Evolutionary conservation across 1,140 invertebrate genomes (phyloP), one percentile per base, ranked within the genome.

Genomic region (Drosophila obscura): DNA sequence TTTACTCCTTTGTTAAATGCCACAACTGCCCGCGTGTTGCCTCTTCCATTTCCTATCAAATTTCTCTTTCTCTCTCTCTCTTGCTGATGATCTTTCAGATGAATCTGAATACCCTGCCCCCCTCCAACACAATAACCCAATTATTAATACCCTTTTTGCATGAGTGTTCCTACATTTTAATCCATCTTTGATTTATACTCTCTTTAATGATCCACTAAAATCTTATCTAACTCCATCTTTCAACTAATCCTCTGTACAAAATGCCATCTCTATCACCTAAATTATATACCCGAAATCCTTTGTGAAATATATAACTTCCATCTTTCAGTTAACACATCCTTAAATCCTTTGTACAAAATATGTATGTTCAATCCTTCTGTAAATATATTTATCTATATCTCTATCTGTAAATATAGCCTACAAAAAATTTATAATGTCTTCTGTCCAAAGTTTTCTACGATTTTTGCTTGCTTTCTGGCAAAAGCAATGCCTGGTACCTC

Each of bases 401-500:
- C 13, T 45, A 50, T 59, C 53, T 88, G 77, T 85, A 87, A 66
- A 77, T 84, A 84, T 63, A 60, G 64, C 69, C n/a, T 41, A 16
- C 45, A 24, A 44, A 44, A 53, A 49, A 55, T 63, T 48, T 62
- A 66, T 68, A 43, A 77, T 66, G 73, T 77, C 73, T 76, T 58
- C 43, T 69, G 63, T 76, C 73, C 50, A 87, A 65, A 0, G 35
- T 39, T 39, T 67, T 82, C 66, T 55, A 67, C 64, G 69, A 78
- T 58, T 39, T 58, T 60, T 49, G 78, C 82, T 87, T 88, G 66
- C 79, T 82, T 50, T 73, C 11, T 39, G 35, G 71, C 75, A 46
- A 88, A 76, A 82, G 79, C 79, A 87, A 88, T 66, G 75, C 69
- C 73, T 71, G 75, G 83, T 82, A 62, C 61, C 59, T 39, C 4